Percentiles rank a stretch among this genome's conserved stretches.
These are phyloP conservation scores for Eledone cirrhosa DNA, from an alignment of 2,888 invertebrate species.

Conservation along the genomic window DNA sequence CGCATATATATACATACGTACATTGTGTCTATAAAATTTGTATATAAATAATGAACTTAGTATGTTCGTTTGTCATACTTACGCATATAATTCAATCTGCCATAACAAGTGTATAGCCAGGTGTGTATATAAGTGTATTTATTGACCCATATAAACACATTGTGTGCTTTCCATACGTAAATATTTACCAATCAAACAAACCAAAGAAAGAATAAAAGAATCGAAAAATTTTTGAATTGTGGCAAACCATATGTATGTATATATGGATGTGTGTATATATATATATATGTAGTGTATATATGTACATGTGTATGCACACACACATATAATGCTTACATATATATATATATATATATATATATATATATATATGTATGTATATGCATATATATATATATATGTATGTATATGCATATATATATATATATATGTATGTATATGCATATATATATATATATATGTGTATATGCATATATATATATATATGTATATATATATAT, in stretches of 20 bases:
- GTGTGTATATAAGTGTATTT: not conserved
- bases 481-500: not conserved
- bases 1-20: not conserved
- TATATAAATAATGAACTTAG: not conserved
- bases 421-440: not conserved
- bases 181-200: not conserved
- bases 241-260: not conserved
- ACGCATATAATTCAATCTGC: not conserved
- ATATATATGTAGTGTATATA: no score
- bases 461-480: not conserved
- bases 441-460: not conserved
- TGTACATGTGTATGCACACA: not conserved
- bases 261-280: slow-evolving; percentile 12
- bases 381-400: not conserved
- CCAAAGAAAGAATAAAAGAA: not conserved
- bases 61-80: not conserved
- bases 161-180: not conserved
- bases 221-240: not conserved
- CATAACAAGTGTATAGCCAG: not conserved
- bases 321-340: not conserved
- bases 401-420: not conserved
- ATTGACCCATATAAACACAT: not conserved
- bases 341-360: not conserved
- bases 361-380: not conserved
- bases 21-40: not conserved